These are phyloP conservation scores for Phrynosoma platyrhinos DNA, from an alignment of 2,113 vertebrate genomes.

Conservation along the genomic window DNA sequence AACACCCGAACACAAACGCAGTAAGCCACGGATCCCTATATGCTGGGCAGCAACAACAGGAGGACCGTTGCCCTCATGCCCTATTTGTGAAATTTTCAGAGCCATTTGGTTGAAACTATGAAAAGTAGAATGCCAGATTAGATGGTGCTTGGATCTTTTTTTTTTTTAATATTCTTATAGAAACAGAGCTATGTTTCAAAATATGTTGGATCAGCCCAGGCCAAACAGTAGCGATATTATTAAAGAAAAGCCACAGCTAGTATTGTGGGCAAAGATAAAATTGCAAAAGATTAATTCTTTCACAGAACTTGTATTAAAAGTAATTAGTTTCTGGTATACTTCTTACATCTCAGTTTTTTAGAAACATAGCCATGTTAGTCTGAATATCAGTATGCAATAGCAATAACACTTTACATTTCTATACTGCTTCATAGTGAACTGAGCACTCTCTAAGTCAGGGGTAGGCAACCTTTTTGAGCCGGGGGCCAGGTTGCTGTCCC, in stretches of 20 bases:
- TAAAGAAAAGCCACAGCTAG: background rate
- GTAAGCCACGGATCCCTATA: background rate
- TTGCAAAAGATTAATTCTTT: background rate
- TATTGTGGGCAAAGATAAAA: background rate
- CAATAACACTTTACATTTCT: no score
- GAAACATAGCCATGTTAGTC: no score
- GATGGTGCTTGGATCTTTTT: background rate
- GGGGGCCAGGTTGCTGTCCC: no score
- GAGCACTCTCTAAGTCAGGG: no score
- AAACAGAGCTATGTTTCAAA: background rate
- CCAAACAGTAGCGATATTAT: background rate
- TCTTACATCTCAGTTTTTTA: no score
- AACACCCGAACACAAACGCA: background rate
- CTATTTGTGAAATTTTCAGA: background rate
- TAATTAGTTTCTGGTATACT: no score
- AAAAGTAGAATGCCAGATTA: background rate
- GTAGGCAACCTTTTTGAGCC: no score
- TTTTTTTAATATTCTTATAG: background rate
- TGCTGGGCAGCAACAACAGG: background rate
- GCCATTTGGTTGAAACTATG: background rate
- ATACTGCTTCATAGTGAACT: no score
- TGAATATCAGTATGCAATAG: no score
- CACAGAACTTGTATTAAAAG: no score
- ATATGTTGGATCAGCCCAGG: background rate
- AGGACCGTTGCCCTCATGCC: background rate